Conservation (phyloP, 35 echinoderm and acorn worm genomes). For the Heliocidaris erythrogramma region DNA sequence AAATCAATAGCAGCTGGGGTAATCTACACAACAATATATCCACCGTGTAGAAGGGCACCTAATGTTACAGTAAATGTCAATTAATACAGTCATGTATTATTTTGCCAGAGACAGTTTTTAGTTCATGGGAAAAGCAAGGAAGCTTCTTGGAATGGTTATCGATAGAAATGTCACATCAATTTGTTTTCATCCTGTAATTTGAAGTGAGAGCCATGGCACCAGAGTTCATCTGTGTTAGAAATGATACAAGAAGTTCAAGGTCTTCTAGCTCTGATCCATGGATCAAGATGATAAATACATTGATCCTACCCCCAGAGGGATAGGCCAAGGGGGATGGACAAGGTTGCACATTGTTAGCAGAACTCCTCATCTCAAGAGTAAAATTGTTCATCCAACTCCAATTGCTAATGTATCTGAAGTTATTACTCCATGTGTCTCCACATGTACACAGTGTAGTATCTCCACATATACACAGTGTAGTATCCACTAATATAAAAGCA, state of each 20-base stretch:
- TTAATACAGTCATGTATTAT: too few species aligned
- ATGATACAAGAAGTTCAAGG: not conserved
- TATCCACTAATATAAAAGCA: too few species aligned
- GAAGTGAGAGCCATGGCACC: not conserved
- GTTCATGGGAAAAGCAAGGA: too few species aligned
- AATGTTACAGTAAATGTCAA: not conserved
- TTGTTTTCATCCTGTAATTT: not conserved
- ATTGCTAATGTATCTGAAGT: not conserved
- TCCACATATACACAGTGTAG: too few species aligned
- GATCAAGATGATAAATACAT: not conserved
- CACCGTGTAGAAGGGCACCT: not conserved
- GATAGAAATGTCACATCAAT: not conserved
- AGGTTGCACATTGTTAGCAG: not conserved
- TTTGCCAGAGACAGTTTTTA: too few species aligned
- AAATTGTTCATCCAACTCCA: not conserved
- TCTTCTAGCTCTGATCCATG: not conserved
- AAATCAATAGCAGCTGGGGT: not conserved
- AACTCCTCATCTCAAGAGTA: not conserved
- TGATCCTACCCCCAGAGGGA: not conserved
- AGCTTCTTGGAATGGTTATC: too few species aligned
- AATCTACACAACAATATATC: not conserved
- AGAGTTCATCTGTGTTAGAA: not conserved
- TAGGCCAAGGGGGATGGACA: not conserved
- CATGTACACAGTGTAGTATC: too few species aligned
- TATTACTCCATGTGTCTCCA: too few species aligned